Evolutionary conservation across 2,797 vertebrate species (phyloP).

Genomic region (Aldrovandia affinis): DNA sequence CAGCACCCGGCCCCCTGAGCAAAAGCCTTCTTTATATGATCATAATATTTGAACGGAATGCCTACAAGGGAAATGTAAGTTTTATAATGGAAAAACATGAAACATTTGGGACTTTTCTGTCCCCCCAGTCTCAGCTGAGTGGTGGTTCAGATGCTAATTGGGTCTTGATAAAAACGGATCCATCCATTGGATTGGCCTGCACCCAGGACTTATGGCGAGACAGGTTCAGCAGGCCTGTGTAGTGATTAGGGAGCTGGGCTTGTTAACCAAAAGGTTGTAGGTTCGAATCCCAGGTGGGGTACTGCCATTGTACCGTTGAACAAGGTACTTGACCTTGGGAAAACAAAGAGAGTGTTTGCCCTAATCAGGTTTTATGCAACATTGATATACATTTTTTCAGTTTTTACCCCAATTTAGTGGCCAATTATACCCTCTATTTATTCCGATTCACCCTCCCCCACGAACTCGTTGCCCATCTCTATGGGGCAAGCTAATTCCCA

Average conservation of each 20-base stretch:
- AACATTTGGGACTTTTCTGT: slow-evolving; percentile 7
- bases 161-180: slow-evolving; percentile 7
- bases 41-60: slow-evolving; percentile 8
- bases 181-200: neutral
- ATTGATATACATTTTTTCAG: too few species aligned
- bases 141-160: neutral
- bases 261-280: too few species aligned
- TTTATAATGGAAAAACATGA: neutral
- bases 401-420: too few species aligned
- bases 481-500: too few species aligned
- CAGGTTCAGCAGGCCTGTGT: neutral
- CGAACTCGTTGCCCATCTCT: too few species aligned
- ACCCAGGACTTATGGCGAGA: neutral
- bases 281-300: too few species aligned
- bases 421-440: too few species aligned
- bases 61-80: slow-evolving; percentile 1
- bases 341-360: slow-evolving; percentile 10
- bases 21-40: slow-evolving; percentile 3
- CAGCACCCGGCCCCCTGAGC: slow-evolving; percentile 17
- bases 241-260: too few species aligned
- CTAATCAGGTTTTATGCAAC: neutral
- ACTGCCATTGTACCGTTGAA: too few species aligned
- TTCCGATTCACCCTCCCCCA: too few species aligned
- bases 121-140: neutral
- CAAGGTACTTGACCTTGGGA: too few species aligned